Base-by-base conservation (phyloP, 2,113 vertebrate genomes). In the Phalacrocorax aristotelis region DNA sequence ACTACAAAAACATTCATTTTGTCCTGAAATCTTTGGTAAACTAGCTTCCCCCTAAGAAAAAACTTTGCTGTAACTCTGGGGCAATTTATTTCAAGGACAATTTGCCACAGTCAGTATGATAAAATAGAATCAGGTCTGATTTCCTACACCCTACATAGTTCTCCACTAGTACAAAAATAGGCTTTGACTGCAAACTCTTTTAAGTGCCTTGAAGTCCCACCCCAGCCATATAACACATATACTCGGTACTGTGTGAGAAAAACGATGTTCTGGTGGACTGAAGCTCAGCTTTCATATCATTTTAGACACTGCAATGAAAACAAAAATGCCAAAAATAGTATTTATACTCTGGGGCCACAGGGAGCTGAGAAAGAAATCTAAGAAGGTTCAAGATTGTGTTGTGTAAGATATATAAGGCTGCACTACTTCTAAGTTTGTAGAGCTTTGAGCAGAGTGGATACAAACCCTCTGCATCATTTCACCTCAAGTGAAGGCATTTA, bases 21-120 rank as follows among this genome's bases (percentile, higher is more conserved):
- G 48, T 78, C 38, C 20, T 64, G 15, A 87, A 92, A 65, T 40
- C 7, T 70, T 83, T 62, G 29, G 7, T 27, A 66, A 81, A 75
- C 2, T 51, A 62, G 16, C 3, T 77, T 20, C 52, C 22, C 32
- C 2, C 11, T 64, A 38, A 77, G 10, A 69, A 80, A n/a, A 60
- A 58, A 5, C 4, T 66, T 42, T 44, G 26, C 4, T 1, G 0
- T 75, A 89, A 62, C 23, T n/a, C 21, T 1, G 0, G 2, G 4
- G 22, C 20, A 42, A 5, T 68, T 68, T 78, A 44, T 87, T 87
- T 70, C 51, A 91, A 87, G 48, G 18, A 51, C 3, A 48, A 36
- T 68, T 84, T 75, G 12, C 29, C 74, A 11, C 25, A 46, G 13
- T 32, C 49, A 38, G 2, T 46, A 62, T 60, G 22, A 23, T 51